Evolutionary conservation across 2,797 vertebrate species (phyloP).

Genomic region (Lepidocolaptes lacrymiger): DNA sequence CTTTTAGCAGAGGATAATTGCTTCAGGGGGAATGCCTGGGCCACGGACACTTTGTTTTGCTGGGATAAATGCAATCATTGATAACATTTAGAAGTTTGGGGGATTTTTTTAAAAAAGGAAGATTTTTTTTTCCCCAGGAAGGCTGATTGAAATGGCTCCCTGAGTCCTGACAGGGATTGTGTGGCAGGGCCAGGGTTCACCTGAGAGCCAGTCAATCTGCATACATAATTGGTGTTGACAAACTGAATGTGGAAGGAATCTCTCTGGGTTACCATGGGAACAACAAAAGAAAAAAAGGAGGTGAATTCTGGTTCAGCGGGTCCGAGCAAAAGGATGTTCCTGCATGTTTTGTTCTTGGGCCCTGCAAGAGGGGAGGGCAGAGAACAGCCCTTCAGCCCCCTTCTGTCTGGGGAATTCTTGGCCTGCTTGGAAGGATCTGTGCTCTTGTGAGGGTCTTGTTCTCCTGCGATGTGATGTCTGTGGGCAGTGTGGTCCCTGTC

Average conservation of each 20-base stretch:
- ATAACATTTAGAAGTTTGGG: background rate
- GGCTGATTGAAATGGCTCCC: background rate
- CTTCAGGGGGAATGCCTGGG: background rate
- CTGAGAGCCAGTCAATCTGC: constrained; percentile 32
- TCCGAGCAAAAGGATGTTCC: constrained; percentile 1
- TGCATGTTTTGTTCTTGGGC: background rate
- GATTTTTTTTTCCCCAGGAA: background rate
- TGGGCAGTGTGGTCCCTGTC: background rate
- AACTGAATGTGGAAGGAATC: constrained; percentile 14
- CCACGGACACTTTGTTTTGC: background rate
- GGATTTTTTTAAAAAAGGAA: background rate
- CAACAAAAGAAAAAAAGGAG: background rate
- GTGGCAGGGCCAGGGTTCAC: constrained; percentile 26
- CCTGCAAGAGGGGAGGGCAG: background rate
- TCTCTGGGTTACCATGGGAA: constrained; percentile 31
- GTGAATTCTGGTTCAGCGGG: constrained; percentile 51
- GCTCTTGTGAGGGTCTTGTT: background rate
- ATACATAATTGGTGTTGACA: constrained; percentile 33
- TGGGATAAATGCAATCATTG: background rate
- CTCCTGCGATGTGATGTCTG: accelerated
- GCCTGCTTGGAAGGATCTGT: background rate
- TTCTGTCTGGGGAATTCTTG: background rate
- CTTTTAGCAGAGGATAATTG: background rate
- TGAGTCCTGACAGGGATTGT: background rate
- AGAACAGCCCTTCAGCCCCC: background rate